Conservation (phyloP, 30 jellyfish, hydroid and myxozoan species). For the Cassiopea xamachana region DNA sequence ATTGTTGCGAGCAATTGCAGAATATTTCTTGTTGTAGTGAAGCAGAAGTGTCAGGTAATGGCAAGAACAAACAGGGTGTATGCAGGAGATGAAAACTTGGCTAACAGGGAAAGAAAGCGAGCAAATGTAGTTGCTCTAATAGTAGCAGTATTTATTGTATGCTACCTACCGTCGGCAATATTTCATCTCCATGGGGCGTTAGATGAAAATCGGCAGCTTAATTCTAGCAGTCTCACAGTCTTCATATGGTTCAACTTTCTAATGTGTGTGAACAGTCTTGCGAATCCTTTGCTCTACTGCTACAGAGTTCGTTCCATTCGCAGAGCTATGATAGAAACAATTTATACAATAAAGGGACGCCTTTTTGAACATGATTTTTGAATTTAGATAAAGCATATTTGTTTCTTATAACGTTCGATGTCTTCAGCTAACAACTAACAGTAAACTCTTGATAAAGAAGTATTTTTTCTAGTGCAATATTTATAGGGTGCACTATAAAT, state of each 20-base stretch:
- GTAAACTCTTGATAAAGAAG: no score
- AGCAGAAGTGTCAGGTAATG: neutral
- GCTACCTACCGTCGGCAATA: neutral
- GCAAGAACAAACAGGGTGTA: neutral
- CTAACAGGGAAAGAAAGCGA: slow-evolving; percentile 2
- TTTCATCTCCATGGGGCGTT: neutral
- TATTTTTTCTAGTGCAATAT: no score
- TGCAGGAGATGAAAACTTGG: no score
- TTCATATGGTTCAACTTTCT: slow-evolving; percentile 10
- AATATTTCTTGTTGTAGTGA: neutral
- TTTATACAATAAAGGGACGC: neutral
- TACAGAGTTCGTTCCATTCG: neutral
- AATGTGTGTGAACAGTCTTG: slow-evolving; percentile 23
- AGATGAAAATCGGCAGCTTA: neutral
- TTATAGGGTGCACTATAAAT: no score
- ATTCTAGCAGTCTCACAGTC: neutral
- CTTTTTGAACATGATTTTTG: no score
- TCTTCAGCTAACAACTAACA: no score
- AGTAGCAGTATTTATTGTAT: neutral
- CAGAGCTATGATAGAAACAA: slow-evolving; percentile 1
- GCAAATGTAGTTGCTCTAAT: neutral
- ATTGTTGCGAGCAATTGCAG: neutral
- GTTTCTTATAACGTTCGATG: no score
- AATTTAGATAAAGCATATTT: no score
- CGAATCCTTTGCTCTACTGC: slow-evolving; percentile 24